A percentile compares a stretch with the other conserved stretches of the same genome.
Evolutionary conservation across 2,888 invertebrate species (phyloP).

Genomic region (Pherbina coryleti): DNA sequence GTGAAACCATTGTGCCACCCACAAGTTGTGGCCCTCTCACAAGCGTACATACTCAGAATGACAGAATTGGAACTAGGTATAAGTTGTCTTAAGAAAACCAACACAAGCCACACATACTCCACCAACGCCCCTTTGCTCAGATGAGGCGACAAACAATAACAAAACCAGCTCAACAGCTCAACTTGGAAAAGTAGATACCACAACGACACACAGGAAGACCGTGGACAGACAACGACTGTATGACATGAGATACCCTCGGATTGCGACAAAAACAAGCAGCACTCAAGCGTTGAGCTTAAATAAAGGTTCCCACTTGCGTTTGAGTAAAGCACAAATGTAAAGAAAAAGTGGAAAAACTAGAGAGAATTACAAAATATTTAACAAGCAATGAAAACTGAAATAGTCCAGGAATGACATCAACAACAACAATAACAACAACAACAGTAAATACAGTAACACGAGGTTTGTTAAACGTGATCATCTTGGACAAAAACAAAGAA

Average conservation of each 20-base stretch:
- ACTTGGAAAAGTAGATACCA: too few relatives aligned
- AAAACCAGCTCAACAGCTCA: too few relatives aligned
- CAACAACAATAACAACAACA: conserved; percentile 50
- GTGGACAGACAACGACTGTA: not conserved
- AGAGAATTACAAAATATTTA: not conserved
- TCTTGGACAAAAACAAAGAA: too few relatives aligned
- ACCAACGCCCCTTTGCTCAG: too few relatives aligned
- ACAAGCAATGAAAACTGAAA: not conserved
- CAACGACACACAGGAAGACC: too few relatives aligned
- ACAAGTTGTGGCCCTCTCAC: too few relatives aligned
- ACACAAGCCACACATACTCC: too few relatives aligned
- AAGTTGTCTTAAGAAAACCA: too few relatives aligned
- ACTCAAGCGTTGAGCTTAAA: conserved; percentile 46
- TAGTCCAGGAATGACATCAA: not conserved
- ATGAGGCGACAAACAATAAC: too few relatives aligned
- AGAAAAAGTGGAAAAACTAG: not conserved
- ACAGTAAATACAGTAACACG: not conserved
- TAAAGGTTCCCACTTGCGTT: not conserved
- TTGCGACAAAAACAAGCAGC: conserved; percentile 15
- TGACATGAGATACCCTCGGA: conserved; percentile 20
- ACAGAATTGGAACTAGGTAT: too few relatives aligned
- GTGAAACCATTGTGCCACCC: too few relatives aligned
- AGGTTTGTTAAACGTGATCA: not conserved
- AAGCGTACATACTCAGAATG: too few relatives aligned
- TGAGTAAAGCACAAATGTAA: not conserved